phyloP scores from a whole-genome alignment of 1,140 invertebrate genomes.

The Ectropis grisescens region DNA sequence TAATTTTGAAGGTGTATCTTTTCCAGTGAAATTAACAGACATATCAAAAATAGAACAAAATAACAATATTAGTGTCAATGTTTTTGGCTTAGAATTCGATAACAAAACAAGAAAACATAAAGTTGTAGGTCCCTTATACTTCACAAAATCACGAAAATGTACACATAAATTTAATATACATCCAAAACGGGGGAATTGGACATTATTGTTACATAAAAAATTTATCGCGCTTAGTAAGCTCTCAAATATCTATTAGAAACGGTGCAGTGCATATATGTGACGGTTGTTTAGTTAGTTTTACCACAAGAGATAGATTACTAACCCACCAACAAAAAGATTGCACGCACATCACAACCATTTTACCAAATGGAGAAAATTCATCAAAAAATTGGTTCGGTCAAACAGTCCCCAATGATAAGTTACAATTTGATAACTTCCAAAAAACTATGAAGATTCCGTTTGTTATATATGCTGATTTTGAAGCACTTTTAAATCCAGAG shows the following conservation, averaged over 20 bases:
- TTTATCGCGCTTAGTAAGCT: constrained; percentile 25
- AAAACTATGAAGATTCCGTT: constrained; percentile 25
- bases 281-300: constrained; percentile 36
- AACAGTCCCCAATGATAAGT: constrained; percentile 9
- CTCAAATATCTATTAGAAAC: constrained; percentile 21
- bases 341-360: constrained; percentile 14
- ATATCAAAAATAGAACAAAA: constrained; percentile 39
- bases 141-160: constrained; percentile 21
- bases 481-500: constrained; percentile 31
- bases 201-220: constrained; percentile 42
- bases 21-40: constrained; percentile 42
- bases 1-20: constrained; percentile 37
- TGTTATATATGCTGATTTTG: constrained; percentile 38
- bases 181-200: constrained; percentile 10
- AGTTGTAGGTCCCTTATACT: constrained; percentile 29
- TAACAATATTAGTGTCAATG: constrained; percentile 39
- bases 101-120: constrained; percentile 10
- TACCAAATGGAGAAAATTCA: constrained; percentile 13
- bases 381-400: constrained; percentile 19
- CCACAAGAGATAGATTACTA: constrained; percentile 9
- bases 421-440: constrained; percentile 30
- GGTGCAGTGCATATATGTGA: constrained; percentile 28
- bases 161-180: constrained; percentile 29
- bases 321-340: constrained; percentile 26
- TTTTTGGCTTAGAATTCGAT: constrained; percentile 25